A percentile compares a stretch with the other conserved stretches of the same genome.
phyloP scores from a whole-genome alignment of 2,113 vertebrate species.

The Antechinus stuartii region DNA sequence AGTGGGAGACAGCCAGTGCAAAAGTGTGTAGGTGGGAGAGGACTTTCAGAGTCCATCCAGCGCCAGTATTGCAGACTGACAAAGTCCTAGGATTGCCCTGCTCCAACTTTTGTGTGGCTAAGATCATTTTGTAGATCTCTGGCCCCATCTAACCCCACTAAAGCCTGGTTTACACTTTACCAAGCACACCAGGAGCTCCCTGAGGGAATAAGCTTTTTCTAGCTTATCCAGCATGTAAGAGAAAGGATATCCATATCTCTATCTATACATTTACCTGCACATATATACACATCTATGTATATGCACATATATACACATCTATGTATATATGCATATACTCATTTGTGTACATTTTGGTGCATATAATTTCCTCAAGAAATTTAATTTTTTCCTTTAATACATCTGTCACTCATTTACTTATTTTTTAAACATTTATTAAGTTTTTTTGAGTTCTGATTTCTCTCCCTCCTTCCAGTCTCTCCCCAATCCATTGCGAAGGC shows the following conservation, averaged over 20 bases:
- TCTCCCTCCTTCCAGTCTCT: not conserved
- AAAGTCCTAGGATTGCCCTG: not conserved
- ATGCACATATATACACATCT: fast-evolving
- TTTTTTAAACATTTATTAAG: not conserved
- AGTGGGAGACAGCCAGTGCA: not conserved
- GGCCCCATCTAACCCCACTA: not conserved
- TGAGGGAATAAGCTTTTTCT: not conserved
- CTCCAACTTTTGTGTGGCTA: not conserved
- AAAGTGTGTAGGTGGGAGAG: not conserved
- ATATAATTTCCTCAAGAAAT: not conserved
- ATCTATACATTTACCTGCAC: not conserved
- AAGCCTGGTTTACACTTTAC: not conserved
- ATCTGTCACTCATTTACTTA: not conserved
- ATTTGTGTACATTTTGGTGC: too few species aligned
- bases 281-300: too few species aligned
- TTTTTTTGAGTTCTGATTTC: not conserved
- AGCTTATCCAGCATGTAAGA: not conserved
- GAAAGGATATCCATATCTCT: not conserved
- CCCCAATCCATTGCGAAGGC: not conserved
- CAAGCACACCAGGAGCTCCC: not conserved
- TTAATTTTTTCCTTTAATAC: not conserved
- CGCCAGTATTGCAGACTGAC: not conserved
- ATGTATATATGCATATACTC: too few species aligned
- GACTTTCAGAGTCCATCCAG: not conserved
- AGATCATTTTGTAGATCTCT: not conserved